Evolutionary conservation across 2,797 vertebrate genomes (phyloP), one percentile per base, ranked within the genome.

Genomic region (Sparidentex hasta): DNA sequence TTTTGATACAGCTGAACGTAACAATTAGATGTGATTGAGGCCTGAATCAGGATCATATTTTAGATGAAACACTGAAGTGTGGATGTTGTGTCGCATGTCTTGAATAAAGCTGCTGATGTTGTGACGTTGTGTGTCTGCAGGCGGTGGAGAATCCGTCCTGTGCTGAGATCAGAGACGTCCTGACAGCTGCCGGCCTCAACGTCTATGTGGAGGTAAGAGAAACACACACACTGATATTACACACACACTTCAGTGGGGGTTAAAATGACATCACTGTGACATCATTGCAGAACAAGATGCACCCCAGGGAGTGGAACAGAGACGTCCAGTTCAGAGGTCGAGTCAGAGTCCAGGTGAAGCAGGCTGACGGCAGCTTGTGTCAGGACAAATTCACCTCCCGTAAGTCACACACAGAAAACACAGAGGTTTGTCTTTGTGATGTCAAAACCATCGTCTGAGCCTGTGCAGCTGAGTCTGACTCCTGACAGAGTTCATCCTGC

Each of bases 141-240:
- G 97, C 96, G 63, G 97, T 99, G 89, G 98, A 99, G 93, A 99
- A 99, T 74, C 98, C 98, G 2, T 98, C 98, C 0, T 98, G 97
- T 87, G 88, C 94, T 0, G 98, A 99, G 94, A 99, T 99, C 90
- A 94, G 95, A 78, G 97, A 99, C 81, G 97, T 99, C 1, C 95
- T 98, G 77, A 93, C 94, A 62, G 98, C 97, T 3, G 95, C 96
- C 64, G 98, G 97, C 84, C 89, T 98, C 83, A 98, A 97, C 16
- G 97, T 96, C 29, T 88, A 94, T 8, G 27, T 97, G 57, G 98
- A 99, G 97, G 97, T 99, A 44, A 92, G 20, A 41, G 4, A 3
- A 12, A 21, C 17, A 38, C 1, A 14, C 9, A 20, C 20, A 16
- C n/a, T 7, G 5, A 27, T 33, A 25, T 9, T 52, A 33, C 14